A percentile compares a stretch with the other conserved stretches of the same genome.
Conservation (phyloP, 2,797 vertebrate genomes). For the Cuculus canorus region DNA sequence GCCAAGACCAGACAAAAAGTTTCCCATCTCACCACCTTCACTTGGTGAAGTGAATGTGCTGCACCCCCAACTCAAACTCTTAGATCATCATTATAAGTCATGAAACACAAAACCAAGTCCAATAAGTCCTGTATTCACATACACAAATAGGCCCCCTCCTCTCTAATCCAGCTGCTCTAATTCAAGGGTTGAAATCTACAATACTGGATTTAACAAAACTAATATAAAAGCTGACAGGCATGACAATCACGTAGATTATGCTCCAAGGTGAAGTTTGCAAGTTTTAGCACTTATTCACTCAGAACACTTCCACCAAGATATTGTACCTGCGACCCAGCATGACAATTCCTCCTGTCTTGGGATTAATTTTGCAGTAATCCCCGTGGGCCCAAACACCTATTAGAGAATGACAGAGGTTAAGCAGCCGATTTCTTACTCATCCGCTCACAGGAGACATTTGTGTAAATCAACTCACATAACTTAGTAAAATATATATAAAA, state of each 20-base stretch:
- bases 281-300: neutral
- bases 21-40: neutral
- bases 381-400: slow-evolving; percentile 93
- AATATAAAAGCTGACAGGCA: neutral
- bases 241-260: accelerated
- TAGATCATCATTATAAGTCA: neutral
- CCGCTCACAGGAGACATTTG: neutral
- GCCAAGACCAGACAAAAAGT: neutral
- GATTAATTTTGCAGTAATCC: slow-evolving; percentile 97
- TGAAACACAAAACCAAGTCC: neutral
- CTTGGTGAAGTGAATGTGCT: neutral
- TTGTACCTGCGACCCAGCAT: slow-evolving; percentile 94
- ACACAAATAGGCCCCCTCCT: neutral
- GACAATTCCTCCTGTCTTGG: slow-evolving; percentile 90
- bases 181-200: neutral
- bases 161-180: neutral
- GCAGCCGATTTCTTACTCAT: neutral
- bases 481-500: neutral
- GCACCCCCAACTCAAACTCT: neutral
- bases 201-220: neutral
- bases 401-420: neutral
- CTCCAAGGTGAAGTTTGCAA: neutral
- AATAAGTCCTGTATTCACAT: neutral
- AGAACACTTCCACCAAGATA: neutral
- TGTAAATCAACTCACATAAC: neutral